These are phyloP conservation scores for Hydropsyche tenuis DNA, from an alignment of 1,140 invertebrate genomes.

Conservation along the genomic window DNA sequence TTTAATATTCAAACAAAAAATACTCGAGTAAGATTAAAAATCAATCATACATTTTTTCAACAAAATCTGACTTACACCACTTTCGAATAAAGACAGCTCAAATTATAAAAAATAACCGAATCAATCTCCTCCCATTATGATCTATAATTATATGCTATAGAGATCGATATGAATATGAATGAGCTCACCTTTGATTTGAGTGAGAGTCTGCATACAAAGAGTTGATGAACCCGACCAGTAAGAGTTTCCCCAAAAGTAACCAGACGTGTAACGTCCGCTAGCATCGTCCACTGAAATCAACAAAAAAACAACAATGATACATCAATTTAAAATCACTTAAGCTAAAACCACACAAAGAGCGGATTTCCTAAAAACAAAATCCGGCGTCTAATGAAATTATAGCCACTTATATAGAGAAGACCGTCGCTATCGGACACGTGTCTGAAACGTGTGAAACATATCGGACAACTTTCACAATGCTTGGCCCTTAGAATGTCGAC, in stretches of 20 bases:
- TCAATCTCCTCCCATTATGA: not conserved
- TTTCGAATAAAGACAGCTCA: no score
- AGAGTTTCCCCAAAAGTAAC: constrained; percentile 84
- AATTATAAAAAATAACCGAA: no score
- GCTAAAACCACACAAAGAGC: not conserved
- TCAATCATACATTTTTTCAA: no score
- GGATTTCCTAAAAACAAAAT: not conserved
- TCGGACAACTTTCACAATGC: constrained; percentile 2
- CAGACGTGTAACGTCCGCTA: constrained; percentile 77
- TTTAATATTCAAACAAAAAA: no score
- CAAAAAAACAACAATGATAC: constrained; percentile 34
- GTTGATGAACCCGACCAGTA: constrained; percentile 81
- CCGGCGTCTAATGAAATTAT: no score
- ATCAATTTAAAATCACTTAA: not conserved
- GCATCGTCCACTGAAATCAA: constrained; percentile 76
- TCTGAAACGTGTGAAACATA: constrained; percentile 12
- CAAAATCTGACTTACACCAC: no score
- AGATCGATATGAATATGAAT: not conserved
- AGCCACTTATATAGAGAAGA: no score
- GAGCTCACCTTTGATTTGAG: constrained; percentile 9
- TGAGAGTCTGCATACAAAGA: constrained; percentile 68
- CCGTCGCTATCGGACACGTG: not conserved
- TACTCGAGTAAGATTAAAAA: no score
- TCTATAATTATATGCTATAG: not conserved
- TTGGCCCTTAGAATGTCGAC: not conserved